A percentile compares a stretch with the other conserved stretches of the same genome.
phyloP scores from a whole-genome alignment of 2,797 vertebrate species.

The Meda fulgida region DNA sequence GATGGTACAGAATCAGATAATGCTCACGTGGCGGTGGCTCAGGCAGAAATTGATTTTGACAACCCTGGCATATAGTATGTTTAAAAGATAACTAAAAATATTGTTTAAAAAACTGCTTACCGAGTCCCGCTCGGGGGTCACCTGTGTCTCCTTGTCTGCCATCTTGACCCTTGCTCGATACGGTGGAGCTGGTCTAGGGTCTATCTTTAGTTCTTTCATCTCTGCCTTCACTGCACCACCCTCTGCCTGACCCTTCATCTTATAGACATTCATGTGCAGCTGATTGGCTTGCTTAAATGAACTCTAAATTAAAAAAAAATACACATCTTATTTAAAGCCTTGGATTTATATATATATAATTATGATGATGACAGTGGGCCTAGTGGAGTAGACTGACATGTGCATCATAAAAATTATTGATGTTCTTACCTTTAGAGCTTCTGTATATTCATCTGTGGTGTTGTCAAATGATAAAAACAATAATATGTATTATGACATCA shows the following conservation, averaged over 20 bases:
- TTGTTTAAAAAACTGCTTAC: constrained; percentile 71
- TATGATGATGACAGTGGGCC: neutral
- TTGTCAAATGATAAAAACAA: constrained; percentile 40
- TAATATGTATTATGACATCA: neutral
- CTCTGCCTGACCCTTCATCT: constrained; percentile 79
- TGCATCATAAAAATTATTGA: neutral
- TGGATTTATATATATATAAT: neutral
- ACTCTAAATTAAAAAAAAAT: constrained; percentile 76
- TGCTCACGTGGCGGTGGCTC: neutral
- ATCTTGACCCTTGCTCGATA: constrained; percentile 82
- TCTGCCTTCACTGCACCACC: constrained; percentile 76
- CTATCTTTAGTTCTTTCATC: constrained; percentile 75
- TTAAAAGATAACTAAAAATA: neutral
- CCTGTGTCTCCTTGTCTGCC: constrained; percentile 83
- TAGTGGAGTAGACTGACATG: neutral
- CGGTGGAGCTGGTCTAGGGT: constrained; percentile 82
- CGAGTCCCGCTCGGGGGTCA: constrained; percentile 77
- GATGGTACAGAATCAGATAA: neutral
- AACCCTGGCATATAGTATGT: neutral
- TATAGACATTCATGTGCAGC: constrained; percentile 93
- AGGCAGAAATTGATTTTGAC: neutral
- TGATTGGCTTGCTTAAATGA: constrained; percentile 91
- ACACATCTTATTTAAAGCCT: neutral
- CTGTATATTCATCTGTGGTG: constrained; percentile 92
- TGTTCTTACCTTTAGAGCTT: constrained; percentile 93